A percentile compares a stretch with the other conserved stretches of the same genome.
These are phyloP conservation scores for Lasioglossum villosulum DNA, from an alignment of 2,888 invertebrate genomes.

Conservation along the genomic window DNA sequence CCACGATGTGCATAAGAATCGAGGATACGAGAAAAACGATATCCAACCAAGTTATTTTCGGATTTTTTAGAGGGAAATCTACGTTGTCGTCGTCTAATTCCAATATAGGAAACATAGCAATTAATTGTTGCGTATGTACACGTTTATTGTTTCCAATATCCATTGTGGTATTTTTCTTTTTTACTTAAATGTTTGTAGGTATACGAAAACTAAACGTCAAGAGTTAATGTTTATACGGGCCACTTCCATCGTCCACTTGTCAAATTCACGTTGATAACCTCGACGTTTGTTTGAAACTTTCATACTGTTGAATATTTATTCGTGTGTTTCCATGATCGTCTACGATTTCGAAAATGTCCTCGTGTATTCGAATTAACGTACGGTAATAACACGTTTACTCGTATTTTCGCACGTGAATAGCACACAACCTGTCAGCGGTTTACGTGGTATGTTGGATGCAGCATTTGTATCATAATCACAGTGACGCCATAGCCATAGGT, in stretches of 20 bases:
- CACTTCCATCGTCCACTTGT: not conserved
- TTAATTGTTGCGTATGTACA: constrained; percentile 53
- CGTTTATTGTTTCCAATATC: constrained; percentile 34
- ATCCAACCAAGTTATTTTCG: constrained; percentile 86
- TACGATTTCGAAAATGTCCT: not conserved
- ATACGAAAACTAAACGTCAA: constrained; percentile 6
- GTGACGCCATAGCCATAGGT: not conserved
- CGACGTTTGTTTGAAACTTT: not conserved
- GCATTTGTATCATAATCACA: not conserved
- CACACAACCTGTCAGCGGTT: not conserved
- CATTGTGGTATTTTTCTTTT: constrained; percentile 31
- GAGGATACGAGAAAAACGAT: constrained; percentile 88
- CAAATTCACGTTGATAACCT: constrained; percentile 37
- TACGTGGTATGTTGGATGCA: not conserved
- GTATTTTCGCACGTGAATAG: not conserved
- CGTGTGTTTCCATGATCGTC: not conserved
- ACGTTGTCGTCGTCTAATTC: constrained; percentile 72
- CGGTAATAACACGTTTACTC: not conserved
- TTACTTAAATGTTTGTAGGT: not conserved
- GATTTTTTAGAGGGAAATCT: constrained; percentile 76
- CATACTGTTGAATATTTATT: constrained; percentile 3
- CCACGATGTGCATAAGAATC: constrained; percentile 89
- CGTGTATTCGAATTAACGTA: not conserved
- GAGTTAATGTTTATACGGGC: not conserved
- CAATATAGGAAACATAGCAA: constrained; percentile 68